Conservation (phyloP, 2,113 vertebrate species). For the Chauna torquata region DNA sequence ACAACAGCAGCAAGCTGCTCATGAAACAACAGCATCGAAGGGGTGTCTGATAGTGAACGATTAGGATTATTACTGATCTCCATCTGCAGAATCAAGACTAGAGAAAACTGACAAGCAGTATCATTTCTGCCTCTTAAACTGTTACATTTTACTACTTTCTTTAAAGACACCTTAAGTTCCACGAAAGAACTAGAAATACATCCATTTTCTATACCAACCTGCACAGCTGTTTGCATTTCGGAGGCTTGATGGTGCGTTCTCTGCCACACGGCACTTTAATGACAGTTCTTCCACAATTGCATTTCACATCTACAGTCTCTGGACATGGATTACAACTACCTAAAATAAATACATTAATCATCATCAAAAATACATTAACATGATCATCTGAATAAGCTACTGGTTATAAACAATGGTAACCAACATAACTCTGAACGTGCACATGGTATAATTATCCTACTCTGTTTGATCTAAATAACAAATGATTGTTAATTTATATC, state of each 20-base stretch:
- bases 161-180: not conserved
- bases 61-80: not conserved
- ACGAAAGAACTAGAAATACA: not conserved
- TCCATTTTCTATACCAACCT: slow-evolving; percentile 70
- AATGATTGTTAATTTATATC: not conserved
- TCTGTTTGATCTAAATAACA: not conserved
- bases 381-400: not conserved
- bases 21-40: not conserved
- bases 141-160: not conserved
- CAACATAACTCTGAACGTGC: not conserved
- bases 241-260: slow-evolving; percentile 86
- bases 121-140: not conserved
- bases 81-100: not conserved
- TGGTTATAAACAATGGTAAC: not conserved
- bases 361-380: too few species aligned
- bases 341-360: slow-evolving; percentile 54
- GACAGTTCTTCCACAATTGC: slow-evolving; percentile 80
- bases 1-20: not conserved
- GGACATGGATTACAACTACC: slow-evolving; percentile 90
- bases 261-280: slow-evolving; percentile 87
- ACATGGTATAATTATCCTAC: not conserved
- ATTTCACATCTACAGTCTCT: slow-evolving; percentile 84
- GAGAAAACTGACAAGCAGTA: not conserved
- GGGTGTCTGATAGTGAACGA: not conserved
- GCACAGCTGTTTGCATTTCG: slow-evolving; percentile 85